phyloP scores from a whole-genome alignment of 2,797 vertebrate species.

The Rhadinocentrus ornatus region DNA sequence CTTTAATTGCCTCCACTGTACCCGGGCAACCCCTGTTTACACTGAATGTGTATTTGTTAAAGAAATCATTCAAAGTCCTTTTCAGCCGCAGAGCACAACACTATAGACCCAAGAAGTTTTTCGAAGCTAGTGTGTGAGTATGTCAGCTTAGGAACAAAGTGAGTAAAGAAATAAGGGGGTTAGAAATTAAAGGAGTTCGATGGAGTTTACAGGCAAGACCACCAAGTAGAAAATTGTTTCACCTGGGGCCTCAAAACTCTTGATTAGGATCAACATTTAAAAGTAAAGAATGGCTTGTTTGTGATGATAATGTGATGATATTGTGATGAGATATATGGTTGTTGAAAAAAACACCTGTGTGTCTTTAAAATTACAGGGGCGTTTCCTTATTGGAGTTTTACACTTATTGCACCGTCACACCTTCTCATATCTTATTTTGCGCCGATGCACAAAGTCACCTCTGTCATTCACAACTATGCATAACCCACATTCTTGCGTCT shows the following conservation, averaged over 20 bases:
- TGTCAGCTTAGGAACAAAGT: too few species aligned
- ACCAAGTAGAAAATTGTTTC: not conserved
- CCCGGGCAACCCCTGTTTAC: conserved; percentile 43
- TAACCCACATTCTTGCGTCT: not conserved
- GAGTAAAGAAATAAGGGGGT: not conserved
- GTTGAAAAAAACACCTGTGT: not conserved
- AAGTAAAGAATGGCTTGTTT: not conserved
- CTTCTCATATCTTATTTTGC: not conserved
- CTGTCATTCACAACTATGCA: not conserved
- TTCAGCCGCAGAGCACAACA: not conserved
- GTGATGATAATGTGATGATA: not conserved
- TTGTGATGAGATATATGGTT: not conserved
- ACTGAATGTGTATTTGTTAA: conserved; percentile 1
- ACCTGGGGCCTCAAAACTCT: not conserved
- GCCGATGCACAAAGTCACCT: not conserved
- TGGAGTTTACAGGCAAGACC: not conserved
- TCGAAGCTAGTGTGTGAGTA: not conserved
- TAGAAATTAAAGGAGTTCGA: not conserved
- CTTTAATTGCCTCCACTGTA: conserved; percentile 36
- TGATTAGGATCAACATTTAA: not conserved
- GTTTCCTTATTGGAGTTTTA: not conserved
- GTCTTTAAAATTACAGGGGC: not conserved
- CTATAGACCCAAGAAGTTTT: not conserved
- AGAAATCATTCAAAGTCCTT: not conserved
- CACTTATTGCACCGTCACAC: not conserved